Evolutionary conservation across 2,797 vertebrate species (phyloP).

Genomic region (Loriculus beryllinus): DNA sequence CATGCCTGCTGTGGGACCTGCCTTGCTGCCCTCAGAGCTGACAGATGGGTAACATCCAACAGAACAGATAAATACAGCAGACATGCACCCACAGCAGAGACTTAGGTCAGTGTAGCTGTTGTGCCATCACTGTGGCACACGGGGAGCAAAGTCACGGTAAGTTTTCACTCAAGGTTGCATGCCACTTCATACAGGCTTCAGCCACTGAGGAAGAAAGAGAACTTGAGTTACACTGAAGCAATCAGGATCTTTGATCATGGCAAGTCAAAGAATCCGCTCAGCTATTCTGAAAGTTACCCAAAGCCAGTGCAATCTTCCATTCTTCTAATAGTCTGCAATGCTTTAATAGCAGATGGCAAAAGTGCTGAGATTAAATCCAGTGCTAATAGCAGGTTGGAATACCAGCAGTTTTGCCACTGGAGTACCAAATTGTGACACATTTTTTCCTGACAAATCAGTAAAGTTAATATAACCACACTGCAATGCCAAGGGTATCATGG

Average conservation of each 20-base stretch:
- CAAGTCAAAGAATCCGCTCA: conserved; percentile 1
- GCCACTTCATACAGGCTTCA: not conserved
- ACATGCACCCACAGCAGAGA: not conserved
- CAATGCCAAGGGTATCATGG: not conserved
- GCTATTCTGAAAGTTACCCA: not conserved
- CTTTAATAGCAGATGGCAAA: not conserved
- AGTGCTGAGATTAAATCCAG: not conserved
- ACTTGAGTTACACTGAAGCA: not conserved
- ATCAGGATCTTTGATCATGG: not conserved
- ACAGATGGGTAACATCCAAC: not conserved
- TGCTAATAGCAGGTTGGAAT: not conserved
- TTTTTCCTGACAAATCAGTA: not conserved
- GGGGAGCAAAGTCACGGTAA: not conserved
- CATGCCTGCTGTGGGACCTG: not conserved
- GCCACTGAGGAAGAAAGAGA: not conserved
- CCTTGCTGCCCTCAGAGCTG: not conserved
- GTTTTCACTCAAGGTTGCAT: not conserved
- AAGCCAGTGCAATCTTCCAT: not conserved
- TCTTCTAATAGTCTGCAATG: not conserved
- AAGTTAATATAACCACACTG: not conserved
- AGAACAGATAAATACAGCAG: not conserved
- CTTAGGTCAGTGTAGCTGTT: fast-evolving
- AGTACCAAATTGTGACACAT: not conserved
- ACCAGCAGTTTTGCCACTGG: not conserved
- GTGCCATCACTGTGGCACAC: not conserved